phyloP scores from a whole-genome alignment of 92 coral and sea anemone genomes.

The Palythoa heliodiscus region DNA sequence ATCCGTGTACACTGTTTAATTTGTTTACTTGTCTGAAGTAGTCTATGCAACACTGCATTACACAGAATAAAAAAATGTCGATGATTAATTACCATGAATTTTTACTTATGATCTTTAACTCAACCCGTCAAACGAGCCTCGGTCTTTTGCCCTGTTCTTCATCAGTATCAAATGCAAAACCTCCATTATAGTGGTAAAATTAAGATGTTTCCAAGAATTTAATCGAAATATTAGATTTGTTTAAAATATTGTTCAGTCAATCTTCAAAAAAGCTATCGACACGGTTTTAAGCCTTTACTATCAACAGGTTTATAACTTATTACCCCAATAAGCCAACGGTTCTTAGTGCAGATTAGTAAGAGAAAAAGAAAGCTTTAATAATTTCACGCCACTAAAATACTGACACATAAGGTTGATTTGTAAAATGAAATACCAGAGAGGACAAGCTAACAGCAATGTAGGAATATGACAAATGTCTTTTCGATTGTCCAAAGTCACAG shows the following conservation, averaged over 20 bases:
- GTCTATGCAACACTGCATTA: slow-evolving; percentile 26
- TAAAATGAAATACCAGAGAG: not conserved
- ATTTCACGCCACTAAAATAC: not conserved
- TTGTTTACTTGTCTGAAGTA: not conserved
- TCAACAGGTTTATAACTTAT: not conserved
- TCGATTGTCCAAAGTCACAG: slow-evolving; percentile 3
- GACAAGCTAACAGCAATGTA: not conserved
- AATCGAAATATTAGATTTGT: not conserved
- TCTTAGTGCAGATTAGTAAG: not conserved
- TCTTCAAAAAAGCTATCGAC: not conserved
- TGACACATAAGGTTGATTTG: not conserved
- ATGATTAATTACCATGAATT: slow-evolving; percentile 12
- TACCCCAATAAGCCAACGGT: too few relatives aligned
- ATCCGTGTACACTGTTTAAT: slow-evolving; percentile 22
- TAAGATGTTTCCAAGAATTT: not conserved
- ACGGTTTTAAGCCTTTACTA: not conserved
- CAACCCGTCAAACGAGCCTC: not conserved
- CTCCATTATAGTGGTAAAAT: not conserved
- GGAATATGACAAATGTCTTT: slow-evolving; percentile 2
- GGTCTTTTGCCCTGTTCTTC: not conserved
- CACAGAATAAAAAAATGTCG: slow-evolving; percentile 28
- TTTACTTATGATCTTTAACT: not conserved
- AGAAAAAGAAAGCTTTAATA: not conserved
- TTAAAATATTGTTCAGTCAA: too few relatives aligned
- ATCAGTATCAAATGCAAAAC: not conserved